Conservation (phyloP, 1,140 invertebrate species). For the Colletes latitarsis region DNA sequence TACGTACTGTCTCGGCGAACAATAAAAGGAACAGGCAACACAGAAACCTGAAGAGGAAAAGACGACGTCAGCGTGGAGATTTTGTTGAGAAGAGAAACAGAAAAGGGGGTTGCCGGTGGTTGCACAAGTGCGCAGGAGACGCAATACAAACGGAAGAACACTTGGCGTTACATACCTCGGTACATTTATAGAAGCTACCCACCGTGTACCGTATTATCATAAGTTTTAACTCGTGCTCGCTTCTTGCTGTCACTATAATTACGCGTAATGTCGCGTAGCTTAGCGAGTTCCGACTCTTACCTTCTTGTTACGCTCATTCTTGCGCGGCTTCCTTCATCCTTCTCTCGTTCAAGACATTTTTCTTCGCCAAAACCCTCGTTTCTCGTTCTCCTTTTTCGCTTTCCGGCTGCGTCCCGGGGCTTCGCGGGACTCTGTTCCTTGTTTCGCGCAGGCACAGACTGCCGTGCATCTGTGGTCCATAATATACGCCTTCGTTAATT, state of each 20-base stretch:
- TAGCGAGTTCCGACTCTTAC: constrained; percentile 11
- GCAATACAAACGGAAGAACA: constrained; percentile 18
- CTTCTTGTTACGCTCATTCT: background rate
- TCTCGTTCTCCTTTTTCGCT: constrained; percentile 14
- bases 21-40: background rate
- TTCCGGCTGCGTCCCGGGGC: constrained; percentile 2
- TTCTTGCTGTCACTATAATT: constrained; percentile 69
- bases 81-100: constrained; percentile 4
- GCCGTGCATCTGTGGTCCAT: constrained; percentile 42
- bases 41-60: background rate
- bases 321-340: constrained; percentile 24
- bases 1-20: background rate
- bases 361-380: background rate
- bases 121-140: constrained; percentile 6
- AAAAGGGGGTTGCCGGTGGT: constrained; percentile 2
- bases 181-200: constrained; percentile 32
- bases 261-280: constrained; percentile 62
- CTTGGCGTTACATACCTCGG: constrained; percentile 34
- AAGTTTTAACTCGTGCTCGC: constrained; percentile 63
- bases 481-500: constrained; percentile 68
- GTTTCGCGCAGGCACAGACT: constrained; percentile 4
- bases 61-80: background rate
- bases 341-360: constrained; percentile 45
- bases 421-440: background rate
- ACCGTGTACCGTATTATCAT: constrained; percentile 62